A percentile compares a stretch with the other conserved stretches of the same genome.
phyloP scores from a whole-genome alignment of 2,797 vertebrate genomes.

The Aplochiton taeniatus region DNA sequence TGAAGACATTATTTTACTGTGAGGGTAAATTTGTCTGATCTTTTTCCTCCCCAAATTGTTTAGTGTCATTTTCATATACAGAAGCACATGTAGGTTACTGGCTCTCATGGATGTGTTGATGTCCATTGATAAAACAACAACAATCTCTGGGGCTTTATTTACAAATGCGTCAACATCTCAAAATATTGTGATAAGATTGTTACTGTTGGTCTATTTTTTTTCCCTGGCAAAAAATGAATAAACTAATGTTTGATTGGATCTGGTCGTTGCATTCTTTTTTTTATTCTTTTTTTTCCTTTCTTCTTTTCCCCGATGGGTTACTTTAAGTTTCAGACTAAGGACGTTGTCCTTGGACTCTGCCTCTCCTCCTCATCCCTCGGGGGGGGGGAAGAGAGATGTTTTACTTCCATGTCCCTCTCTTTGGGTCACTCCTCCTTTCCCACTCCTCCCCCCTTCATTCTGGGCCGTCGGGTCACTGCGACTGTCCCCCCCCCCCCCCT shows the following conservation, averaged over 20 bases:
- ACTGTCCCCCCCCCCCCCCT: neutral
- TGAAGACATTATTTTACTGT: slow-evolving; percentile 14
- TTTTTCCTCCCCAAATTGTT: no score
- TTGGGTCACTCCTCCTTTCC: neutral
- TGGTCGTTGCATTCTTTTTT: neutral
- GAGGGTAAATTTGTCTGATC: neutral
- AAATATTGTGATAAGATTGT: neutral
- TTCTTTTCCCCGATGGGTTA: no score
- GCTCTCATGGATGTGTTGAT: no score
- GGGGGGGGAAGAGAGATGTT: slow-evolving; percentile 13
- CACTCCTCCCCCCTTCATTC: neutral
- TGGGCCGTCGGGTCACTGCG: slow-evolving; percentile 14
- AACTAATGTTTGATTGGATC: slow-evolving; percentile 15
- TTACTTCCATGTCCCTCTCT: neutral
- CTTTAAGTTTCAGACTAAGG: no score
- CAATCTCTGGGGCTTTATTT: neutral
- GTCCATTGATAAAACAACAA: no score
- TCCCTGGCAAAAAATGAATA: neutral
- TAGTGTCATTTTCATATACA: no score
- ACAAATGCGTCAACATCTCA: neutral
- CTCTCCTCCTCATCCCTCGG: neutral
- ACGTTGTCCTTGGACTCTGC: no score
- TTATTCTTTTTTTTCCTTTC: neutral
- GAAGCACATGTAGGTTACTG: no score
- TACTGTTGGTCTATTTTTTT: slow-evolving; percentile 4